Conservation (phyloP, 2,797 vertebrate species). For the Perdix hodgsoniae region DNA sequence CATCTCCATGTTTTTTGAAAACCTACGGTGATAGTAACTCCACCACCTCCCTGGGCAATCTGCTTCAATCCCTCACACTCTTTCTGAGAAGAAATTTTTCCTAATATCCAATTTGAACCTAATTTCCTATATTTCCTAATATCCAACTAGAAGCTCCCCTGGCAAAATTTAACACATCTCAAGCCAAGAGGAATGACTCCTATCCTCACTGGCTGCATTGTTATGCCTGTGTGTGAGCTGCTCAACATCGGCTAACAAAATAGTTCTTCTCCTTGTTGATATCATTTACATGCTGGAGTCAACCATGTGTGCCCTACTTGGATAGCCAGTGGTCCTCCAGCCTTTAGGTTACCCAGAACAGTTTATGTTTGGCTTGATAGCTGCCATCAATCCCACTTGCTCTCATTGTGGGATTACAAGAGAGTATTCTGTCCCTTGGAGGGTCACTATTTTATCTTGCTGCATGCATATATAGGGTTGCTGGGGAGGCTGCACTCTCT, state of each 20-base stretch:
- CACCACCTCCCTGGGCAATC: too few relatives aligned
- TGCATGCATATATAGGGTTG: not conserved
- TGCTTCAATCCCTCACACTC: too few relatives aligned
- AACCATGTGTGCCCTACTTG: not conserved
- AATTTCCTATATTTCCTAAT: too few relatives aligned
- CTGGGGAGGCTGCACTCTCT: not conserved
- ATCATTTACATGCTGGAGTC: not conserved
- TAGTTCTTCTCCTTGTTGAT: not conserved
- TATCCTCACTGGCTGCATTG: not conserved
- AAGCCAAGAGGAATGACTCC: not conserved
- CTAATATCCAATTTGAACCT: too few relatives aligned
- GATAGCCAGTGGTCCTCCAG: not conserved
- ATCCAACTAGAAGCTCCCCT: too few relatives aligned
- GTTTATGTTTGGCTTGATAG: not conserved
- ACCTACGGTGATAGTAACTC: too few relatives aligned
- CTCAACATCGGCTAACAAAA: not conserved
- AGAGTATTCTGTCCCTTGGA: not conserved
- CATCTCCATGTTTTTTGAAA: too few relatives aligned
- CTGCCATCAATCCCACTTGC: not conserved
- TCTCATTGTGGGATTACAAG: not conserved
- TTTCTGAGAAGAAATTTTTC: too few relatives aligned
- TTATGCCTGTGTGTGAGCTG: not conserved
- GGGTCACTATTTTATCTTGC: not conserved
- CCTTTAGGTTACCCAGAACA: not conserved
- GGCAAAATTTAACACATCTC: not conserved